Evolutionary conservation across 2,113 vertebrate species (phyloP), one percentile per base, ranked within the genome.

Genomic region (Ailurus styani): DNA sequence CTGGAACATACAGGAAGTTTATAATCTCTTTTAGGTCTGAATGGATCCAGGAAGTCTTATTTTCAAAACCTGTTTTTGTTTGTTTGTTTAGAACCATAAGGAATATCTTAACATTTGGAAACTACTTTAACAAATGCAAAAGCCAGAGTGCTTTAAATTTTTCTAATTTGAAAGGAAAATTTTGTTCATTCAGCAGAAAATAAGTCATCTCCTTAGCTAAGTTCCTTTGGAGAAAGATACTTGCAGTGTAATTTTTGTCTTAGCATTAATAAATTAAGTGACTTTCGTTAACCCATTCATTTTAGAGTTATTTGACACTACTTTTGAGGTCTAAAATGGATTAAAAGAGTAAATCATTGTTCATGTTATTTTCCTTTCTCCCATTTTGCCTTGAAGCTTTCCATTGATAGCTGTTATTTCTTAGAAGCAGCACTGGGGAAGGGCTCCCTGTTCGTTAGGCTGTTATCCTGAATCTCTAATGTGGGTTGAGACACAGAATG

Each of bases 81-180:
- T 72, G 42, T 79, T 91, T 31, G 34, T 79, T 95, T 42, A 88
- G 57, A 55, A 47, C 31, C 15, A 68, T 78, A 42, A 86, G 60
- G 52, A 86, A 68, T 40, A 40, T 40, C 52, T 57, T 79, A 91
- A 70, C 62, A 91, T 85, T 87, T 91, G 72, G 40, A 86, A 86
- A 42, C 72, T 70, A 37, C 37, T 85, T 95, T 91, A 91, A 86
- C 82, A 85, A 78, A 70, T 70, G 31, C 50, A 79, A 60, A 91
- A 79, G 15, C 27, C 18, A 37, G 40, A 68, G 20, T 70, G 50
- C 34, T 86, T 92, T 87, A 52, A 79, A 29, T 81, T 68, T 85
- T 87, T 29, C 42, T 73, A 42, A 81, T 64, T 92, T 95, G 78
- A 97, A 98, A 97, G 98, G 89, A 97, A 98, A 98, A 96, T 97